A percentile compares a stretch with the other conserved stretches of the same genome.
Conservation (phyloP, 2,113 vertebrate species). For the Oreotrochilus melanogaster region DNA sequence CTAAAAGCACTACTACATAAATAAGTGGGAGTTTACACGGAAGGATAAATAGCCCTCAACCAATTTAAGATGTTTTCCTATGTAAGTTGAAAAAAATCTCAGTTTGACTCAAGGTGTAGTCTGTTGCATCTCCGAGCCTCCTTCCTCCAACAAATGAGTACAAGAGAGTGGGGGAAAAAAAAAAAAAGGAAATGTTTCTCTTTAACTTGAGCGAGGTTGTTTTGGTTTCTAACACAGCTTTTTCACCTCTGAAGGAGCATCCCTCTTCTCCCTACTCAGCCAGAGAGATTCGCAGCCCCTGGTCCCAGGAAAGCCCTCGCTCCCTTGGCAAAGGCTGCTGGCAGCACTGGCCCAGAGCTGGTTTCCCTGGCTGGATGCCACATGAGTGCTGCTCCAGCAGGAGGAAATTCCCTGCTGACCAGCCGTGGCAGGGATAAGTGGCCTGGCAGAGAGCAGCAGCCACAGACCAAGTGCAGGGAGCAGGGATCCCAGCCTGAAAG, state of each 20-base stretch:
- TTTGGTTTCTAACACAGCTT: neutral
- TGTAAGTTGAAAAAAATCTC: slow-evolving; percentile 8
- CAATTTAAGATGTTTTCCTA: neutral
- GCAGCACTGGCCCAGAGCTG: neutral
- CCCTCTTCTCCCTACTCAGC: neutral
- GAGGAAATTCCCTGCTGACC: slow-evolving; percentile 53
- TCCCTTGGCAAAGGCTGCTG: slow-evolving; percentile 30
- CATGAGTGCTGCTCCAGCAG: neutral
- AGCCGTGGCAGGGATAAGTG: neutral
- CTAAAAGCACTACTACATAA: neutral
- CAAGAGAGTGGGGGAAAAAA: neutral
- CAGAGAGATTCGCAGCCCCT: accelerated
- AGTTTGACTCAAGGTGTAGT: neutral
- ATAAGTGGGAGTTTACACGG: neutral
- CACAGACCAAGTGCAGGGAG: neutral
- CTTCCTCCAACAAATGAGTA: neutral
- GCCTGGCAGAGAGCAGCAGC: slow-evolving; percentile 3
- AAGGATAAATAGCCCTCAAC: neutral
- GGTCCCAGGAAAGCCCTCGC: neutral
- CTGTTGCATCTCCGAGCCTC: neutral
- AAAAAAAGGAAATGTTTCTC: neutral
- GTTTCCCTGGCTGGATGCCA: neutral
- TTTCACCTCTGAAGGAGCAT: neutral
- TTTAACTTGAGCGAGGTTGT: neutral
- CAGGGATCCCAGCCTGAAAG: neutral